Evolutionary conservation across 2,888 invertebrate species (phyloP).

Genomic region (Troglohyphantes excavatus): DNA sequence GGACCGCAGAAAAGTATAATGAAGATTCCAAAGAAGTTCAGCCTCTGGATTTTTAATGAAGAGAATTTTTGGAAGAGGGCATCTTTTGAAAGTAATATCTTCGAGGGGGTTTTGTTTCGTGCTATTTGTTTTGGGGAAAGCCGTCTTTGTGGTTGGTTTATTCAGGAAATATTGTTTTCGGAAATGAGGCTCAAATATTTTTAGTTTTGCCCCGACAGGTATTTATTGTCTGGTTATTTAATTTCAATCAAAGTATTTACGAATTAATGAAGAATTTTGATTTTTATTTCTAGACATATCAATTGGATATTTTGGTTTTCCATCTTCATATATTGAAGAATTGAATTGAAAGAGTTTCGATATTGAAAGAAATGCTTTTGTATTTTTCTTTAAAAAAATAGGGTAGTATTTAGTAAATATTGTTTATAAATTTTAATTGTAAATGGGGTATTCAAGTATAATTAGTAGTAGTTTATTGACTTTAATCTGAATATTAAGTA

Average conservation of each 20-base stretch:
- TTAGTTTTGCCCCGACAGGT: background rate
- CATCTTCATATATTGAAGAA: too few species aligned
- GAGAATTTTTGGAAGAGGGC: conserved; percentile 15
- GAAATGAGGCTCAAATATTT: background rate
- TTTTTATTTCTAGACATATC: too few species aligned
- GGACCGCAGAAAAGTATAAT: conserved; percentile 31
- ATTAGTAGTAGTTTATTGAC: too few species aligned
- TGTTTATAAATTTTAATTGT: too few species aligned
- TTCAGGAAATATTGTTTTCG: background rate
- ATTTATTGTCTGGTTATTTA: background rate
- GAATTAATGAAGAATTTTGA: background rate
- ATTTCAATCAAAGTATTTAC: background rate
- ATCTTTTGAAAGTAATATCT: background rate
- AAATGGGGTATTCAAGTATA: too few species aligned
- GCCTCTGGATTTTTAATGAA: conserved; percentile 12
- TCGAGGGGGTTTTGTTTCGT: background rate
- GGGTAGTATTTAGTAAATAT: too few species aligned
- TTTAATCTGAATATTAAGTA: too few species aligned
- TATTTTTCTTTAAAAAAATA: too few species aligned
- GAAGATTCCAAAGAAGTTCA: conserved; percentile 11
- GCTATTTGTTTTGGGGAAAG: background rate
- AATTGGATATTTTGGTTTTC: background rate
- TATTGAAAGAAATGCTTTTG: too few species aligned
- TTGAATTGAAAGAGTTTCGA: too few species aligned
- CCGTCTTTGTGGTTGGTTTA: background rate